These are phyloP conservation scores for Chloropsis cyanopogon DNA, from an alignment of 2,113 vertebrate genomes.

Conservation along the genomic window DNA sequence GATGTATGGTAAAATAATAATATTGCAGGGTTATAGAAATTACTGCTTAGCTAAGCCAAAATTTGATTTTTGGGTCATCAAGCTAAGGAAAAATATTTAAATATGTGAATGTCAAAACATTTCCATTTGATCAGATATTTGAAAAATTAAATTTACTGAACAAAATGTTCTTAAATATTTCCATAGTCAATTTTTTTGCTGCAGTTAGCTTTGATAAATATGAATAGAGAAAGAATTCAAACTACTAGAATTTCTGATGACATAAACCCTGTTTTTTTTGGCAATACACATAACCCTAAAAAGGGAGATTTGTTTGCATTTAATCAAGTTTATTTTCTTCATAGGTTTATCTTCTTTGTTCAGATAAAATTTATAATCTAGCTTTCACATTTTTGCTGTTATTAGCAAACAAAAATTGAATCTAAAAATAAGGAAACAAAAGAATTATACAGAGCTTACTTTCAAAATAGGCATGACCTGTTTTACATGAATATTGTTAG, in stretches of 20 bases:
- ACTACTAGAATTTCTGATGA: neutral
- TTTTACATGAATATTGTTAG: neutral
- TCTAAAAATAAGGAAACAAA: neutral
- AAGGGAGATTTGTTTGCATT: neutral
- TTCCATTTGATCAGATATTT: constrained; percentile 20
- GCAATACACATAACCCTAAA: neutral
- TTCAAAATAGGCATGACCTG: neutral
- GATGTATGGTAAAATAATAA: neutral
- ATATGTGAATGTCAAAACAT: constrained; percentile 16
- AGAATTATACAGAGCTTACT: neutral
- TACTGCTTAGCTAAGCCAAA: neutral
- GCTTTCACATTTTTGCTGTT: neutral
- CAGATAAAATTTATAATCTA: neutral
- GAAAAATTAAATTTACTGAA: constrained; percentile 30
- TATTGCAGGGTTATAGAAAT: neutral
- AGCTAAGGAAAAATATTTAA: neutral
- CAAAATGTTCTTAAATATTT: neutral
- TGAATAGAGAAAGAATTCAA: neutral
- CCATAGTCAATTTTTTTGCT: neutral
- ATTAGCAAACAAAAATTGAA: neutral
- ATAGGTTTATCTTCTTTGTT: neutral
- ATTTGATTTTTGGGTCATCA: constrained; percentile 11
- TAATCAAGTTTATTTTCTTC: neutral
- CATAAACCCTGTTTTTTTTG: neutral
- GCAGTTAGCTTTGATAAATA: neutral